phyloP scores from a whole-genome alignment of 30 jellyfish, hydroid and myxozoan species.

The Nemopilema nomurai region DNA sequence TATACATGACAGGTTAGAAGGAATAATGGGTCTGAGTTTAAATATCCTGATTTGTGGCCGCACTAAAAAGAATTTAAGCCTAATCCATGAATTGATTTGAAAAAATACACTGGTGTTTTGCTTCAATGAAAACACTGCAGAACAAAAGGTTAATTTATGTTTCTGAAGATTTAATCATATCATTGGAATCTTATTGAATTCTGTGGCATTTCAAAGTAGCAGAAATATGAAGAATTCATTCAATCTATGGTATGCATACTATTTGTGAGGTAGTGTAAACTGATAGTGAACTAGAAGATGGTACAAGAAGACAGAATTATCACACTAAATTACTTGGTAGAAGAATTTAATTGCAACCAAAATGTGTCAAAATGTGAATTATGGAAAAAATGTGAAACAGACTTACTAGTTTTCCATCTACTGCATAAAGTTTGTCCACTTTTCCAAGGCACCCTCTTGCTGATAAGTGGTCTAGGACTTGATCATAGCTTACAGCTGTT shows the following conservation, averaged over 20 bases:
- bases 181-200: background rate
- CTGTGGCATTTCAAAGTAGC: background rate
- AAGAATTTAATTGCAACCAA: too few relatives aligned
- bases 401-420: conserved; percentile 88
- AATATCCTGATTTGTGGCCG: background rate
- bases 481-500: conserved; percentile 94
- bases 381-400: background rate
- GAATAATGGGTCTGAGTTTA: background rate
- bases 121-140: background rate
- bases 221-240: too few relatives aligned
- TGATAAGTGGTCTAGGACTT: conserved; percentile 90
- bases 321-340: too few relatives aligned
- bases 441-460: conserved; percentile 96
- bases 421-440: conserved; percentile 87
- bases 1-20: background rate
- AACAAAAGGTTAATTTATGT: background rate
- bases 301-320: too few relatives aligned
- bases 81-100: background rate
- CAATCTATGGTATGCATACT: background rate
- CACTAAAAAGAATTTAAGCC: background rate
- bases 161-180: background rate
- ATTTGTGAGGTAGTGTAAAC: background rate
- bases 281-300: too few relatives aligned
- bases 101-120: background rate
- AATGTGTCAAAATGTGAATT: background rate